Base-by-base conservation (phyloP, 2,113 vertebrate genomes). In the Leucosticte australis region DNA sequence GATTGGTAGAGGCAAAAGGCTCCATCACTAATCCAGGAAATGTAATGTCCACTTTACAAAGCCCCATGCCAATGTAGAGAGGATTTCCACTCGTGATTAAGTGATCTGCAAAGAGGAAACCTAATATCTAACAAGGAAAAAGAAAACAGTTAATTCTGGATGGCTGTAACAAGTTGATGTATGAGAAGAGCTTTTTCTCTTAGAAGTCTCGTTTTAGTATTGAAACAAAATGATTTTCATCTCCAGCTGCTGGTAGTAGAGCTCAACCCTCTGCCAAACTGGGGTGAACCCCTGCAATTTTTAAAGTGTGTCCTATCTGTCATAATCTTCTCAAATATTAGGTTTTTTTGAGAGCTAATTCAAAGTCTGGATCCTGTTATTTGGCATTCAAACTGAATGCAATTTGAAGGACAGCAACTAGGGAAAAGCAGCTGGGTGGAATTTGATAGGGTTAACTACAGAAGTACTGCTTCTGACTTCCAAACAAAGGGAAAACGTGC, bases 71-170 rank as follows among this genome's bases (percentile, higher is more conserved):
- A 50, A 52, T 18, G 46, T 15, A 69, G 42, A 94, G 17, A 52
- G 44, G n/a, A 74, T 74, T 87, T 65, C n/a, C 31, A 19, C 11
- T 76, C 59, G 90, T 80, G 44, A 91, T 46, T 69, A 95, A 91
- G 63, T 18, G 10, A 9, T 60, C 78, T 47, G 68, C 53, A 59
- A 92, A 80, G 39, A 75, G 37, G 47, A 92, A 87, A 70, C 22
- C 77, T 63, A 47, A 17, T 87, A 87, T 44, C 73, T 65, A 60
- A 74, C 42, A 78, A 85, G 59, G 11, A 69, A 57, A 79, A 84
- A 22, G 20, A 83, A 77, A 80, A 33, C 14, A 56, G 7, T 35
- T 75, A 28, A 63, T 65, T 94, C 39, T 56, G 59, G 62, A 86
- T 94, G 57, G 33, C 14, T 81, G 14, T 39, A 86, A 39, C 11